phyloP scores from a whole-genome alignment of 2,797 vertebrate species.

The Sebastes glaucus region DNA sequence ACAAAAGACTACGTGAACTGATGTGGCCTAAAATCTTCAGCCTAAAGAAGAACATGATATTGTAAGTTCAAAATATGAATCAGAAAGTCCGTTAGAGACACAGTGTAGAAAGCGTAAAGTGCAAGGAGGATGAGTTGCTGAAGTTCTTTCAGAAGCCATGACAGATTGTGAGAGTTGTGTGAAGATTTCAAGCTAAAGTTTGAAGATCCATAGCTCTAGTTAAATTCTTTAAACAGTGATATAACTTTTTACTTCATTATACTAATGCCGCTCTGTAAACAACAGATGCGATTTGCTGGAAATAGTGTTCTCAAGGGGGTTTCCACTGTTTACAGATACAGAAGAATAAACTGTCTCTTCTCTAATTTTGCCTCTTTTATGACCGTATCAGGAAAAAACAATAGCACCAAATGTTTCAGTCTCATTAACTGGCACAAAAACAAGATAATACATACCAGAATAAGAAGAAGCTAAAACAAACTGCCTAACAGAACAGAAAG shows the following conservation, averaged over 20 bases:
- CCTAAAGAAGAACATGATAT: neutral
- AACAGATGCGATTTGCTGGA: conserved; percentile 50
- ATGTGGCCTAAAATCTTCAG: neutral
- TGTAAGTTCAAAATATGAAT: neutral
- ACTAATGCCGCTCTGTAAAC: conserved; percentile 37
- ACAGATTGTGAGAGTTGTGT: conserved; percentile 33
- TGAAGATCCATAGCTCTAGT: conserved; percentile 31
- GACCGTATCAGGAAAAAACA: conserved; percentile 16
- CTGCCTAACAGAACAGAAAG: neutral
- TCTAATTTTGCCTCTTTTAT: conserved; percentile 22
- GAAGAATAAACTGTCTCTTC: conserved; percentile 6
- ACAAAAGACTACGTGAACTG: neutral
- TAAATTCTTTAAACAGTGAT: conserved; percentile 3
- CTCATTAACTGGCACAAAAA: conserved; percentile 11
- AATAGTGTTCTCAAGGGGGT: conserved; percentile 8
- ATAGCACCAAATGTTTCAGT: conserved; percentile 22
- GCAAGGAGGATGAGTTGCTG: neutral
- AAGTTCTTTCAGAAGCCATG: neutral
- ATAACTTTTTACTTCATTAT: conserved; percentile 35
- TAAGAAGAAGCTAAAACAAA: conserved; percentile 9
- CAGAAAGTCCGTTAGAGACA: neutral
- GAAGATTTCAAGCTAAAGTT: conserved; percentile 20
- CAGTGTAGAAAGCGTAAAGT: neutral
- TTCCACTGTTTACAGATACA: conserved; percentile 5
- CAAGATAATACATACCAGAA: neutral